Conservation (phyloP, 2,797 vertebrate genomes). For the Falco cherrug region DNA sequence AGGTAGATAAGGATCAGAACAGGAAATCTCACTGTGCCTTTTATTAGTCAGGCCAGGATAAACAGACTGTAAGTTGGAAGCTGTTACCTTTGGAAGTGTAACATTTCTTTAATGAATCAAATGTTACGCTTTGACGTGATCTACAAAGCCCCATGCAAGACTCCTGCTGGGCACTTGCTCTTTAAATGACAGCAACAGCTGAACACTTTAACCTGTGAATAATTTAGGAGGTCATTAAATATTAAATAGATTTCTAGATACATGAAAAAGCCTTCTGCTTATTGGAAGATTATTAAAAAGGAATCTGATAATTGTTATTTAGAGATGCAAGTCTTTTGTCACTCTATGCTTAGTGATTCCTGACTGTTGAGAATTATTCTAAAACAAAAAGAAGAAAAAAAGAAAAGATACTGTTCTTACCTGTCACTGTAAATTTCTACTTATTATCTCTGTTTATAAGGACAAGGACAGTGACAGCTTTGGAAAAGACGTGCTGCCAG, state of each 20-base stretch:
- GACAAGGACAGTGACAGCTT: not conserved
- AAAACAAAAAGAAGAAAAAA: not conserved
- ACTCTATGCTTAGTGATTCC: not conserved
- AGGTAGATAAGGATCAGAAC: not conserved
- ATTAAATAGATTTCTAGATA: conserved; percentile 71
- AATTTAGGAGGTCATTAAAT: conserved; percentile 75
- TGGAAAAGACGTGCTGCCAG: not conserved
- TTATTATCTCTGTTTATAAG: not conserved
- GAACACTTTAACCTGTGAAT: conserved; percentile 71
- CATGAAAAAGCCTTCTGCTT: conserved; percentile 13
- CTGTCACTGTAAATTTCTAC: not conserved
- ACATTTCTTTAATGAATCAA: conserved; percentile 38
- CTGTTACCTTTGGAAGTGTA: not conserved
- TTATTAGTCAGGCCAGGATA: not conserved
- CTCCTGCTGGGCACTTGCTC: conserved; percentile 52
- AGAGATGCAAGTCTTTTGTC: conserved; percentile 15
- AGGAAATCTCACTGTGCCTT: not conserved
- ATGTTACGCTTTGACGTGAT: not conserved
- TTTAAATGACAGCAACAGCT: conserved; percentile 68
- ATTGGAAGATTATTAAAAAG: not conserved
- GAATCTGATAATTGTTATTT: conserved; percentile 34
- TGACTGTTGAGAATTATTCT: conserved; percentile 9
- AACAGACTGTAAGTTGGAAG: not conserved
- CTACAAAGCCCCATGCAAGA: conserved; percentile 2
- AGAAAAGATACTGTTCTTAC: not conserved